phyloP scores from a whole-genome alignment of 2,888 invertebrate species.

The Cremastinae sp. region DNA sequence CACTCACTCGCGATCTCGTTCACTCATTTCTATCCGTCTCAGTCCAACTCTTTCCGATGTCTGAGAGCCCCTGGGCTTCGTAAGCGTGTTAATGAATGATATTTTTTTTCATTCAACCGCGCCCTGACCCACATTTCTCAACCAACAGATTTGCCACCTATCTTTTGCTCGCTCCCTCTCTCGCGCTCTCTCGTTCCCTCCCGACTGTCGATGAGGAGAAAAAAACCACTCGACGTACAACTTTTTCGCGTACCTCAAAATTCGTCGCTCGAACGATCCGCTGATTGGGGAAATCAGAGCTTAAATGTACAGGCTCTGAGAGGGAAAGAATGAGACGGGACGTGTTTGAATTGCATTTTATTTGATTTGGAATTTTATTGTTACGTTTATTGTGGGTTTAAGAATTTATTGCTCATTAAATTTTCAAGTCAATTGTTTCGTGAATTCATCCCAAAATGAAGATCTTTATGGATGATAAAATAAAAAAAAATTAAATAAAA shows the following conservation, averaged over 20 bases:
- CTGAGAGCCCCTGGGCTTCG: slow-evolving; percentile 72
- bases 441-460: too few relatives aligned
- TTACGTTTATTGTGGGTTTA: too few relatives aligned
- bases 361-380: too few relatives aligned
- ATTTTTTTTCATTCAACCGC: slow-evolving; percentile 78
- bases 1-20: slow-evolving; percentile 17
- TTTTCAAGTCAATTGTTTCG: too few relatives aligned
- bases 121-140: slow-evolving; percentile 77
- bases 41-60: slow-evolving; percentile 42
- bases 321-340: too few relatives aligned
- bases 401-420: too few relatives aligned
- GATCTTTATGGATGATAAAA: too few relatives aligned
- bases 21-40: slow-evolving; percentile 9
- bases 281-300: neutral
- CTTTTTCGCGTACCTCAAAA: neutral
- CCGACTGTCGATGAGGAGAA: too few relatives aligned
- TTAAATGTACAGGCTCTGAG: neutral
- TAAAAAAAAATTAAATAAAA: too few relatives aligned
- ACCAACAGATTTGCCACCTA: slow-evolving; percentile 61
- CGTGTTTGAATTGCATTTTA: too few relatives aligned
- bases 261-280: slow-evolving; percentile 34
- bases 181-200: slow-evolving; percentile 19
- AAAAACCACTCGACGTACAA: too few relatives aligned
- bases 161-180: slow-evolving; percentile 12
- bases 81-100: slow-evolving; percentile 77